Evolutionary conservation across 1,140 invertebrate genomes (phyloP).

Genomic region (Cydia amplana): DNA sequence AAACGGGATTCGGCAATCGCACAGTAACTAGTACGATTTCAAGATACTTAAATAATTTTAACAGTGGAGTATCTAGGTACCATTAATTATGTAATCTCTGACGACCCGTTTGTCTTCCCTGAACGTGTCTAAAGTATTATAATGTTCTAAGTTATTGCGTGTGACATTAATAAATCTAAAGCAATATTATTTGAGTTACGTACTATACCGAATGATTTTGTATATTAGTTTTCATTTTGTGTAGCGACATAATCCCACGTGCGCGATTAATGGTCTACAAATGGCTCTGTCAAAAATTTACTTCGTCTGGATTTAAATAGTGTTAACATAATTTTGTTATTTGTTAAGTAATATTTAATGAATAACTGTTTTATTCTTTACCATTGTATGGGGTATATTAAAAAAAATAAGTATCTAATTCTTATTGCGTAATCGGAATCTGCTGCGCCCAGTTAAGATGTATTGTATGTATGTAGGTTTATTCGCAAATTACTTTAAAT

Average conservation of each 20-base stretch:
- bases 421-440: too few species aligned
- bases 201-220: conserved; percentile 33
- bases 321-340: conserved; percentile 17
- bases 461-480: too few species aligned
- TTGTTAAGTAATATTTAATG: neutral
- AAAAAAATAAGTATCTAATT: too few species aligned
- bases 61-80: neutral
- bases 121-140: conserved; percentile 37
- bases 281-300: neutral
- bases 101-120: neutral
- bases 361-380: neutral
- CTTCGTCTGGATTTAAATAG: conserved; percentile 1
- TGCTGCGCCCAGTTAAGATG: too few species aligned
- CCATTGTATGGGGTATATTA: neutral
- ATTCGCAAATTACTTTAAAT: too few species aligned
- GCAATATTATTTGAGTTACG: conserved; percentile 21
- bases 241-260: conserved; percentile 46
- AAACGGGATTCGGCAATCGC: too few species aligned
- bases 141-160: conserved; percentile 58
- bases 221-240: conserved; percentile 42
- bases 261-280: conserved; percentile 36
- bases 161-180: conserved; percentile 55
- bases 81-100: neutral
- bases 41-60: neutral
- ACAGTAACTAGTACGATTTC: too few species aligned